Base-by-base conservation (phyloP, 2,113 vertebrate species). In the Silurus glanis region DNA sequence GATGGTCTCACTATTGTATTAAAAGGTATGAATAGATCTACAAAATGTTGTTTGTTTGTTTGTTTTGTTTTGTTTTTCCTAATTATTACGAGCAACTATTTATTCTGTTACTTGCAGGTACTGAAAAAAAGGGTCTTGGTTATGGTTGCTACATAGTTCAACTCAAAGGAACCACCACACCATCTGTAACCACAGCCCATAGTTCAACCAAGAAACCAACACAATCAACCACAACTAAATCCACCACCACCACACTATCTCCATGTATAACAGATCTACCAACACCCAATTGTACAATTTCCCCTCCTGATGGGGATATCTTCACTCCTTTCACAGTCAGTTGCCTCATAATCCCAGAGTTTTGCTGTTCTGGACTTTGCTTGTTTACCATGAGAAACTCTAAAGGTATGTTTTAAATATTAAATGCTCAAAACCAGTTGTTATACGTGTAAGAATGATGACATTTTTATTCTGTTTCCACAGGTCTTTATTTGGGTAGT, bases 401-500 rank as follows among this genome's bases (percentile, higher is more conserved):
- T 37, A 8, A 86, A 8, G 85, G 85, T 86, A 19, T 81, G 8
- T 2, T 8, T 10, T 49, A 28, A 14, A 28, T 16, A 23, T 56
- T 47, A 13, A 25, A 28, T 9, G 7, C 1, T 85, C 16, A 21
- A 69, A 21, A 47, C 28, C 5, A n/a, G 19, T 9, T 47, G 16
- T 51, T 81, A n/a, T 19, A 45, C 1, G 12, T 13, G 8, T 47
- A 59, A 7, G 23, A 71, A 61, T 66, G 1, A 19, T 53, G 23
- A 64, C 21, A 19, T 49, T 23, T 37, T 80, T 1, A 13, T 58
- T 8, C 13, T 16, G 6, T 23, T 51, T 86, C 16, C 64, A 6
- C 69, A 86, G 85, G 80, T 64, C 7, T 17, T 55, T 75, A 23
- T 45, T 25, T 86, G 10, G 64, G 55, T 75, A 13, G 25, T 75